Percentiles rank a stretch among this genome's conserved stretches.
phyloP scores from a whole-genome alignment of 2,888 invertebrate species.

The Frankliniella fusca region DNA sequence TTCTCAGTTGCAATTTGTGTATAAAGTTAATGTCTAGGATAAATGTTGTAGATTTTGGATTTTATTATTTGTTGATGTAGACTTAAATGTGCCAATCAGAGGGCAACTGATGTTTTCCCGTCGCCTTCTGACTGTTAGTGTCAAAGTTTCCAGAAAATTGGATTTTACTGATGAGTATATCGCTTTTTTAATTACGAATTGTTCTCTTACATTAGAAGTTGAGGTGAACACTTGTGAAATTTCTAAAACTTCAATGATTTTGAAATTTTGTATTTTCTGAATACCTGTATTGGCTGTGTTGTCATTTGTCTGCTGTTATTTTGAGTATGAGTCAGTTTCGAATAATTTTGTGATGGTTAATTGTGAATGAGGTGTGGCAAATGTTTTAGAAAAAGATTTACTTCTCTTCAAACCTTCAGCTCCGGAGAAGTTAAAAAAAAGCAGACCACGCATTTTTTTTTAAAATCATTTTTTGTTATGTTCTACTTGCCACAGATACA shows the following conservation, averaged over 20 bases:
- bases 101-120: neutral
- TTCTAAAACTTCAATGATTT: neutral
- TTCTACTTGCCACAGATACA: too few species aligned
- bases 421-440: too few species aligned
- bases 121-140: slow-evolving; percentile 5
- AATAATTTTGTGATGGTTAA: neutral
- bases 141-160: slow-evolving; percentile 10
- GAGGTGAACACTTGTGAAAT: neutral
- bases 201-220: neutral
- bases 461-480: too few species aligned
- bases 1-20: neutral
- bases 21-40: slow-evolving; percentile 10
- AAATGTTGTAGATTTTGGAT: slow-evolving; percentile 23
- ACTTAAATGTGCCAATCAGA: slow-evolving; percentile 17
- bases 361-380: neutral
- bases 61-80: slow-evolving; percentile 23
- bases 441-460: too few species aligned
- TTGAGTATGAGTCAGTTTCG: slow-evolving; percentile 2
- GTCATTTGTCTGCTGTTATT: neutral
- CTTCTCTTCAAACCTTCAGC: too few species aligned
- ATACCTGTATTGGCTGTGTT: slow-evolving; percentile 9
- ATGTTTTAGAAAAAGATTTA: too few species aligned
- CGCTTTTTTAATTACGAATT: neutral
- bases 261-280: neutral
- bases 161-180: neutral